phyloP scores from a whole-genome alignment of 2,113 vertebrate species.

The Heterochromis multidens region DNA sequence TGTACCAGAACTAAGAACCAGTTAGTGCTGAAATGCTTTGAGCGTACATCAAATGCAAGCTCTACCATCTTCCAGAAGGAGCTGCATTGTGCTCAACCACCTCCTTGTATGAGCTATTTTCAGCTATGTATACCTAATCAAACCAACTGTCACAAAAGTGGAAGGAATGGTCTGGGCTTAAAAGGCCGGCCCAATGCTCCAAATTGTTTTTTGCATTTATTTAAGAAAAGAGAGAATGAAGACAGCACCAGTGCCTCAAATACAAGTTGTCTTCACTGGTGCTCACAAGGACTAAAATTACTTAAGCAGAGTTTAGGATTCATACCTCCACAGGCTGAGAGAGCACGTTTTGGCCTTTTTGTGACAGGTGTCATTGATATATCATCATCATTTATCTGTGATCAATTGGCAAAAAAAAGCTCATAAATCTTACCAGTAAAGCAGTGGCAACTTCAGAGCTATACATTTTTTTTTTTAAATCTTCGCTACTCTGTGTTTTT shows the following conservation, averaged over 20 bases:
- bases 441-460: not conserved
- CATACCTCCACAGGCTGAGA: not conserved
- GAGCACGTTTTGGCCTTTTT: not conserved
- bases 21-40: not conserved
- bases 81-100: not conserved
- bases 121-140: conserved; percentile 15
- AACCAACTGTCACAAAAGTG: conserved; percentile 43
- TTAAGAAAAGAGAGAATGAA: not conserved
- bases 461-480: not conserved
- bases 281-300: not conserved
- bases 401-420: not conserved
- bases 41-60: not conserved
- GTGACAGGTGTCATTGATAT: not conserved
- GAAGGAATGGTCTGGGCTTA: conserved; percentile 9
- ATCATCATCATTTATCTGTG: not conserved
- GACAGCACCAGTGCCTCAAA: not conserved
- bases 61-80: conserved; percentile 20
- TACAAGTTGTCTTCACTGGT: not conserved
- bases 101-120: conserved; percentile 37
- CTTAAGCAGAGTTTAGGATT: not conserved
- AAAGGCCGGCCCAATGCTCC: not conserved
- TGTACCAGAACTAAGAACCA: not conserved
- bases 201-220: not conserved
- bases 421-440: not conserved
- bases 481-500: not conserved